Base-by-base conservation (phyloP, 2,888 invertebrate genomes). In the Drosophila quinaria region DNA sequence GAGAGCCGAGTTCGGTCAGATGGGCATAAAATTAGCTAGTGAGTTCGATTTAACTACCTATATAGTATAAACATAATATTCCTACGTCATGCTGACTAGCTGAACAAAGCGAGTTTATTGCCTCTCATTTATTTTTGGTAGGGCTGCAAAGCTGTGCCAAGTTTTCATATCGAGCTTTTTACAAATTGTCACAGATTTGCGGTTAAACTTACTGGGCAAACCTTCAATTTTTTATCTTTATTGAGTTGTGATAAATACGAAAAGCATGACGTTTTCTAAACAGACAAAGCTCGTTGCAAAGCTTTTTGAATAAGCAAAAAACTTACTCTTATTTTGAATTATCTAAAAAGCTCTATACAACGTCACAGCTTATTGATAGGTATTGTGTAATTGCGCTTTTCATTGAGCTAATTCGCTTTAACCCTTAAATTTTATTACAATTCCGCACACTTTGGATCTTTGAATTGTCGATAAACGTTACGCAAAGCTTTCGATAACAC, bases 171-270 rank as follows among this genome's bases (percentile, higher is more conserved):
- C 19, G 19, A 42, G 19, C 42, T 42, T 42, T 42, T 15, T 5
- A 0, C 42, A 5, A 4, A 19, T n/a, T n/a, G n/a, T n/a, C n/a
- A n/a, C n/a, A n/a, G n/a, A n/a, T n/a, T n/a, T n/a, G n/a, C 3
- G 3, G 8, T 8, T 17, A 9, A 39, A 17, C 15, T 39, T 8
- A 15, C 15, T 8, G 6, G 2, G 5, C 39, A 8, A 15, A 9
- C 9, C 9, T 46, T 25, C 3, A 8, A 25, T 46, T 46, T 46
- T 46, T 46, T n/a, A 46, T 46, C 46, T 46, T 46, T 46, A 46
- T n/a, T 46, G 25, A 46, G n/a, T 46, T 25, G 46, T n/a, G 37
- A 37, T 37, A 37, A 2, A 5, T 22, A 22, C 4, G 22, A 37
- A 37, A n/a, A n/a, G 6, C n/a, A 2, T 2, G 6, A 2, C 6